Percentiles rank a stretch among this genome's conserved stretches.
Conservation (phyloP, 2,113 vertebrate species). For the Protomyctophum bolini region DNA sequence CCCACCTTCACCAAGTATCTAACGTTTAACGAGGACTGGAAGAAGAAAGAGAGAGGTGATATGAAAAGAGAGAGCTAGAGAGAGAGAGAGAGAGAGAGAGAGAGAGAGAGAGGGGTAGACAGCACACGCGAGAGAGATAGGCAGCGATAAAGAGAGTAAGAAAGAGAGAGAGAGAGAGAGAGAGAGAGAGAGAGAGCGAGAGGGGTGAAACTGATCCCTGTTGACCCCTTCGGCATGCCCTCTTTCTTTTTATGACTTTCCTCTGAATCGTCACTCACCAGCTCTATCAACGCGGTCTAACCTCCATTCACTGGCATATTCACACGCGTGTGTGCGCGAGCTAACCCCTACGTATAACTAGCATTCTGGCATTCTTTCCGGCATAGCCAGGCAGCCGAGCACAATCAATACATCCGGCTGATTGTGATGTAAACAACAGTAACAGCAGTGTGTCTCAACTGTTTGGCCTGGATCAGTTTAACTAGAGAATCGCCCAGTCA, state of each 20-base stretch:
- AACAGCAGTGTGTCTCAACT: background rate
- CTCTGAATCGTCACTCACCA: slow-evolving; percentile 74
- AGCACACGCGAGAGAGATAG: background rate
- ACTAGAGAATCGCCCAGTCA: background rate
- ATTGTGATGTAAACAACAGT: slow-evolving; percentile 15
- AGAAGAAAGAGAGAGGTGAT: slow-evolving; percentile 44
- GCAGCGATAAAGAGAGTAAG: background rate
- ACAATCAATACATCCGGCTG: slow-evolving; percentile 8
- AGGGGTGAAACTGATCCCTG: slow-evolving; percentile 73
- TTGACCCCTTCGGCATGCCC: slow-evolving; percentile 74
- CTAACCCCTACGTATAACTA: too few relatives aligned
- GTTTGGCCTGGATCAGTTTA: background rate
- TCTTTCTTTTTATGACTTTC: slow-evolving; percentile 79
- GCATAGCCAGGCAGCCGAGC: background rate
- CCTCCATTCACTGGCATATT: slow-evolving; percentile 29
- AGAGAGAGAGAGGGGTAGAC: slow-evolving; percentile 14
- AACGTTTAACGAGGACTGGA: slow-evolving; percentile 22
- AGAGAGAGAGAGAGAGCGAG: slow-evolving; percentile 29
- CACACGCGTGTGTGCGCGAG: background rate
- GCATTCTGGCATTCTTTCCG: background rate
- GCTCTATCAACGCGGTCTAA: slow-evolving; percentile 64
- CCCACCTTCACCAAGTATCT: slow-evolving; percentile 18
- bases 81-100: background rate
- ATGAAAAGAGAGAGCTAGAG: slow-evolving; percentile 47
- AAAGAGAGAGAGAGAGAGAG: slow-evolving; percentile 43